Evolutionary conservation across 1,140 invertebrate genomes (phyloP).

Genomic region (Ylistrum balloti): DNA sequence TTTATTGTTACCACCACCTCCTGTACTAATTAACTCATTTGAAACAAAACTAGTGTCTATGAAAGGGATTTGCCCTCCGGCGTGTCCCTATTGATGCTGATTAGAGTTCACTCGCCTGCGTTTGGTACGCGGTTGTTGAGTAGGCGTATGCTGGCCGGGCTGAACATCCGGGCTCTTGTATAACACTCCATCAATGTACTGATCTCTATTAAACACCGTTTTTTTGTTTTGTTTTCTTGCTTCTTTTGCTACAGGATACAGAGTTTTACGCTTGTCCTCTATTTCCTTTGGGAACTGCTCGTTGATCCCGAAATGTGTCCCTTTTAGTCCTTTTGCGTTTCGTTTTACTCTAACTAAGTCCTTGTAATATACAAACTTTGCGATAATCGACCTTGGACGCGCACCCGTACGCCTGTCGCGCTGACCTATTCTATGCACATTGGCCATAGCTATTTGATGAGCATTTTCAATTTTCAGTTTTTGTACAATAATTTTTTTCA

Average conservation of each 20-base stretch:
- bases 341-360: conserved; percentile 41
- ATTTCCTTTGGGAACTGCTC: conserved; percentile 52
- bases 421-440: conserved; percentile 43
- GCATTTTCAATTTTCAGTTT: conserved; percentile 6
- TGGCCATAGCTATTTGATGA: not conserved
- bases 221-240: not conserved
- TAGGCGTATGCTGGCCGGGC: not conserved
- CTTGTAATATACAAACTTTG: conserved; percentile 52
- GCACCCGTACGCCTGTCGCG: too few relatives aligned
- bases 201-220: not conserved
- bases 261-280: not conserved
- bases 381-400: conserved; percentile 38
- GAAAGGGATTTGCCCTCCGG: not conserved
- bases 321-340: conserved; percentile 44
- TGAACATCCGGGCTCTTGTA: not conserved
- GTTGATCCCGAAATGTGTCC: conserved; percentile 44
- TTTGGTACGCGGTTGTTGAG: not conserved
- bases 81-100: not conserved
- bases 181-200: too few relatives aligned
- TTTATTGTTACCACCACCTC: not conserved
- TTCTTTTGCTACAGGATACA: not conserved
- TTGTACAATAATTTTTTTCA: not conserved
- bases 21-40: too few relatives aligned
- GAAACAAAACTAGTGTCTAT: not conserved
- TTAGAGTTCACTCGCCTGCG: not conserved